Evolutionary conservation across 2,888 invertebrate species (phyloP), one percentile per base, ranked within the genome.

Genomic region (Xanthia icteritia): DNA sequence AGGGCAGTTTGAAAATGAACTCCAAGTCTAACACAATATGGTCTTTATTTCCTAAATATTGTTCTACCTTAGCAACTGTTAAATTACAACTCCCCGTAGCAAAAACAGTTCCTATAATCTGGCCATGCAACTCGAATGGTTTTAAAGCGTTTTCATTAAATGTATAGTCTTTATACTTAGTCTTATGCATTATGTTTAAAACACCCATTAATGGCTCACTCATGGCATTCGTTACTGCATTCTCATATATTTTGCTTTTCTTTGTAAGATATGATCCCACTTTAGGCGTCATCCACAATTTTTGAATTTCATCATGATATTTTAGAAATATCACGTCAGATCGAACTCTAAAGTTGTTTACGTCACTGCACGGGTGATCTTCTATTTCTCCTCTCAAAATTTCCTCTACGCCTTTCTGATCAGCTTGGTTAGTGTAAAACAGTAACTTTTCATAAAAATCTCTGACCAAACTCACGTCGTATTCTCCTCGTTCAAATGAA

Each of bases 61-160:
- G 81, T 73, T 63, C 31, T 15, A 79, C 56, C 27, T 81, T 81
- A 15, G 66, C 61, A n/a, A 74, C 56, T 64, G 81, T 67, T 15
- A 79, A 31, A 11, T 42, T 63, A 48, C n/a, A 67, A 8, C 39
- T 74, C 15, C 2, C 20, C 36, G 81, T 58, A 45, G 39, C 48
- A 67, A 79, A 81, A 3, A 60, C 0, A 56, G 66, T 23, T 51
- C 51, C 66, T 20, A 63, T 1, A 63, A 74, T 58, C n/a, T 27
- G n/a, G 1, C 3, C 51, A 51, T 51, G 61, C 9, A 5, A 42
- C 13, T 48, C 2, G 20, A 81, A 67, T 23, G 1, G 42, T 39
- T 81, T 58, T 63, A 31, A 31, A 2, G 31, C 31, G 31, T 31
- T 8, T 51, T 51, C 2, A 20, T 51, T 51, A 51, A 51, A 51